Evolutionary conservation across 2,888 invertebrate genomes (phyloP).

Genomic region (Melitaea athalia): DNA sequence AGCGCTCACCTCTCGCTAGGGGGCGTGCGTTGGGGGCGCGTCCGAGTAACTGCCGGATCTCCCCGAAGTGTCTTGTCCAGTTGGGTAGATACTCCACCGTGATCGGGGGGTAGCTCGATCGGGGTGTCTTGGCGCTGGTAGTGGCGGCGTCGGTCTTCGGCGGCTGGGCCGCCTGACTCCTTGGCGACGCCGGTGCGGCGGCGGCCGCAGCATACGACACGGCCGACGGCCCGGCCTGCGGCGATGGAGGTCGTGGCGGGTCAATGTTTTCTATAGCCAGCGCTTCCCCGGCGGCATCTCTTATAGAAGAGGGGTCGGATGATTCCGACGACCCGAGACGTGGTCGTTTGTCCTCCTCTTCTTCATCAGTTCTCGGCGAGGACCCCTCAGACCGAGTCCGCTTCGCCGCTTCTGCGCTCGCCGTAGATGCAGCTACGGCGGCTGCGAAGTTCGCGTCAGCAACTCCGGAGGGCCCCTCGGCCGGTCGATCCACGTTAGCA

Average conservation of each 20-base stretch:
- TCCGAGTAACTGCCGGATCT: not conserved
- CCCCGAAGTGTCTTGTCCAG: not conserved
- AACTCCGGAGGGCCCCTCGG: not conserved
- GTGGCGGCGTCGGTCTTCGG: too few relatives aligned
- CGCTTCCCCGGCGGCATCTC: not conserved
- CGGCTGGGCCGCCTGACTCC: too few relatives aligned
- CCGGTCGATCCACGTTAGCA: too few relatives aligned
- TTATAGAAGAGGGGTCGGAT: too few relatives aligned
- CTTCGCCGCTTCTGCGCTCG: not conserved
- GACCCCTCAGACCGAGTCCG: not conserved
- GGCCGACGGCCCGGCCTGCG: too few relatives aligned
- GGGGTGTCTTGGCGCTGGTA: too few relatives aligned
- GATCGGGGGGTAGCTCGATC: too few relatives aligned
- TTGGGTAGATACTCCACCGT: not conserved
- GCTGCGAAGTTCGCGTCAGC: not conserved
- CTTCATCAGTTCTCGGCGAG: not conserved
- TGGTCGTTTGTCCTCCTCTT: not conserved
- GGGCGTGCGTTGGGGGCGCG: not conserved
- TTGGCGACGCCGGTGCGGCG: too few relatives aligned
- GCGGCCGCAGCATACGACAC: too few relatives aligned
- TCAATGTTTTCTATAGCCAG: not conserved
- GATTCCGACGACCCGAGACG: not conserved
- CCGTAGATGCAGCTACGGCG: not conserved
- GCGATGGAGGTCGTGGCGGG: not conserved
- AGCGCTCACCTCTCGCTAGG: not conserved